Evolutionary conservation across 1,140 invertebrate species (phyloP).

Genomic region (Manduca sexta): DNA sequence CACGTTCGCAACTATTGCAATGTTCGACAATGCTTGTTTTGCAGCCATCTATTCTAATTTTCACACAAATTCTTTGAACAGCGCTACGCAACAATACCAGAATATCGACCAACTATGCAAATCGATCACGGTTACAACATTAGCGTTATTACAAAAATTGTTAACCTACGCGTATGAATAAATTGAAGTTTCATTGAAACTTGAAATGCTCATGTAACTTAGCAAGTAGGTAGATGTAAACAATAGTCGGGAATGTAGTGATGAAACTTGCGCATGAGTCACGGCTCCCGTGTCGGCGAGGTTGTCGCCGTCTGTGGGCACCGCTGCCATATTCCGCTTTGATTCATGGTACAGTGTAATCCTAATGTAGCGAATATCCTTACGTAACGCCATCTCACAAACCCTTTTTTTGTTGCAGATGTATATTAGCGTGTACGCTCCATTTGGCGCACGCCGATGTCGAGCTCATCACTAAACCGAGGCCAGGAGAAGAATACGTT

Average conservation of each 20-base stretch:
- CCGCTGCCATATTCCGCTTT: slow-evolving; percentile 40
- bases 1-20: slow-evolving; percentile 38
- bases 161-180: slow-evolving; percentile 7
- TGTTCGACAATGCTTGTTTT: slow-evolving; percentile 35
- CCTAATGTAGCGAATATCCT: slow-evolving; percentile 23
- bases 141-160: slow-evolving; percentile 17
- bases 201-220: slow-evolving; percentile 14
- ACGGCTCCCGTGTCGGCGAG: slow-evolving; percentile 27
- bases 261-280: slow-evolving; percentile 50
- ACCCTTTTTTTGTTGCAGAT: slow-evolving; percentile 60
- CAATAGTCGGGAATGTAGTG: slow-evolving; percentile 30
- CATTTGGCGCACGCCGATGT: slow-evolving; percentile 52
- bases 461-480: slow-evolving; percentile 72
- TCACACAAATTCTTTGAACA: slow-evolving; percentile 42
- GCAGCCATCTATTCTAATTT: slow-evolving; percentile 33
- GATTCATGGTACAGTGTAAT: slow-evolving; percentile 41
- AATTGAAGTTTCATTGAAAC: slow-evolving; percentile 8
- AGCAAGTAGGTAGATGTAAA: slow-evolving; percentile 15
- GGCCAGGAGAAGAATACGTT: slow-evolving; percentile 73
- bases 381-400: slow-evolving; percentile 25
- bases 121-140: slow-evolving; percentile 30
- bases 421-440: slow-evolving; percentile 48
- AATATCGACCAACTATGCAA: slow-evolving; percentile 38
- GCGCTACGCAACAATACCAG: slow-evolving; percentile 19
- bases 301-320: slow-evolving; percentile 30